Evolutionary conservation across 2,113 vertebrate species (phyloP).

Genomic region (Nestor notabilis): DNA sequence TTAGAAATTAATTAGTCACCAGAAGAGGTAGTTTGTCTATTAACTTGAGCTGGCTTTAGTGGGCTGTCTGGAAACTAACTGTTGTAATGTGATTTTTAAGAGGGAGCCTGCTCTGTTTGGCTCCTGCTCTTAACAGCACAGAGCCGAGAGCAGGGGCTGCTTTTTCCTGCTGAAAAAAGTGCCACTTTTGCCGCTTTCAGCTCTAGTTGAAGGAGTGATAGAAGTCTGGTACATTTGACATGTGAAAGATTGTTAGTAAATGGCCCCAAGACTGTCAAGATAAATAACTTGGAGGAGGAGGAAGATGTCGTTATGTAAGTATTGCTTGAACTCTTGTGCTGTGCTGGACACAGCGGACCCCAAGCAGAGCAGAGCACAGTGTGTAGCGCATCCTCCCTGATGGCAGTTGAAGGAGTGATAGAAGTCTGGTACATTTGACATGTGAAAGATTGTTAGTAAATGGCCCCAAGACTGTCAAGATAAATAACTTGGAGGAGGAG

Average conservation of each 20-base stretch:
- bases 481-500: background rate
- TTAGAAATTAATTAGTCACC: background rate
- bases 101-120: background rate
- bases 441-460: background rate
- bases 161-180: background rate
- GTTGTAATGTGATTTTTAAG: background rate
- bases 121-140: background rate
- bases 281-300: background rate
- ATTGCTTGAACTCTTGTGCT: rapidly evolving
- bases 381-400: background rate
- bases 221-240: background rate
- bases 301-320: background rate
- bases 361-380: background rate
- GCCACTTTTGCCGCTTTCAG: background rate
- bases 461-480: background rate
- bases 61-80: background rate
- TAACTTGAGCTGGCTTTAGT: background rate
- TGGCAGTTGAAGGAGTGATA: too few relatives aligned
- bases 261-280: background rate
- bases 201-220: background rate
- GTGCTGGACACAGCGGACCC: background rate
- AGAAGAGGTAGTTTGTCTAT: background rate
- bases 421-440: too few relatives aligned
- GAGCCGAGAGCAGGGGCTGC: background rate
- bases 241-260: background rate